Percentiles rank a stretch among this genome's conserved stretches.
These are phyloP conservation scores for Pygmarrhopalites habei DNA, from an alignment of 1,140 invertebrate species.

Conservation along the genomic window DNA sequence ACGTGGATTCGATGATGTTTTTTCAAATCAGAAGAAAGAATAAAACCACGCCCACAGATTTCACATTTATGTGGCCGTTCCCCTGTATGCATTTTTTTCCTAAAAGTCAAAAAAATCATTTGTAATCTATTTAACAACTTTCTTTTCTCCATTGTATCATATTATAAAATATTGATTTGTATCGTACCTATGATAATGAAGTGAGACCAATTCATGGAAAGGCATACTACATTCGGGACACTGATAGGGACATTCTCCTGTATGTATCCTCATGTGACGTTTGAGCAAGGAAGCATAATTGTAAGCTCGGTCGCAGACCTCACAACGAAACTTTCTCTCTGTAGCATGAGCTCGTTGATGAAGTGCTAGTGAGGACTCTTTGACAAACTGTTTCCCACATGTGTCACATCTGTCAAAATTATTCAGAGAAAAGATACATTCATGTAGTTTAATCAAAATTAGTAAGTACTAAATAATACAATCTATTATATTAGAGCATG, in stretches of 20 bases:
- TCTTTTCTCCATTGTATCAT: background rate
- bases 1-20: slow-evolving; percentile 30
- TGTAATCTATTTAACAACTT: background rate
- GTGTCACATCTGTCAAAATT: slow-evolving; percentile 25
- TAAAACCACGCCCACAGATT: slow-evolving; percentile 32
- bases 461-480: too few species aligned
- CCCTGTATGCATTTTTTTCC: slow-evolving; percentile 37
- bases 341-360: slow-evolving; percentile 33
- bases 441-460: too few species aligned
- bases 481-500: too few species aligned
- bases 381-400: slow-evolving; percentile 35
- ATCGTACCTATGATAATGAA: slow-evolving; percentile 35
- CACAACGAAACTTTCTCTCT: slow-evolving; percentile 32
- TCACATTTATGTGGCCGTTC: slow-evolving; percentile 37
- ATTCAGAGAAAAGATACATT: slow-evolving; percentile 7
- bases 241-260: slow-evolving; percentile 32
- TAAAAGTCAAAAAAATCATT: slow-evolving; percentile 13
- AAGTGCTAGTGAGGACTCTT: slow-evolving; percentile 28
- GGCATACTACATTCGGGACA: slow-evolving; percentile 28
- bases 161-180: too few species aligned
- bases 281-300: slow-evolving; percentile 37
- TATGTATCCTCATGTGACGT: slow-evolving; percentile 35
- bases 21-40: slow-evolving; percentile 35
- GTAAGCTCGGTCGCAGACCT: slow-evolving; percentile 33
- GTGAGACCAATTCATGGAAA: slow-evolving; percentile 37